These are phyloP conservation scores for Drosophila limbata DNA, from an alignment of 2,888 invertebrate genomes.

Conservation along the genomic window DNA sequence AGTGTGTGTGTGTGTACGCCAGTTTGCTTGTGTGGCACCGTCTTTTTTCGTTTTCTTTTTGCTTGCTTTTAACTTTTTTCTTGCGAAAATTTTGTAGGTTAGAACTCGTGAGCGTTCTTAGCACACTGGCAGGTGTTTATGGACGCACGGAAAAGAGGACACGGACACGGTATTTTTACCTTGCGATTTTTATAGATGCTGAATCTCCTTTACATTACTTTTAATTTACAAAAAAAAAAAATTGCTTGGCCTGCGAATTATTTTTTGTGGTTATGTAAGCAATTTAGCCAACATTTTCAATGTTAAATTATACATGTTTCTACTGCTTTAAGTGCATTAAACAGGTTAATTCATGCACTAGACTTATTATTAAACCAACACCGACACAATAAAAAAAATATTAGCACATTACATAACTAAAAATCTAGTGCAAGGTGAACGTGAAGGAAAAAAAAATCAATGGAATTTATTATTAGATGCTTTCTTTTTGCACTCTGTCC, in stretches of 20 bases:
- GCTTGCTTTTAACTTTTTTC: constrained; percentile 34
- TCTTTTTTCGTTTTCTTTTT: constrained; percentile 11
- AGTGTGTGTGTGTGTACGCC: constrained; percentile 7
- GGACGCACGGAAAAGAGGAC: constrained; percentile 31
- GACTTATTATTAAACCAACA: constrained; percentile 49
- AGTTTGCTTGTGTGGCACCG: constrained; percentile 61
- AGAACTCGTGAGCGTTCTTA: constrained; percentile 56
- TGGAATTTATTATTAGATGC: constrained; percentile 47
- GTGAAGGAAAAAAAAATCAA: constrained; percentile 77
- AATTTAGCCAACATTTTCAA: constrained; percentile 11
- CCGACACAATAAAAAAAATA: constrained; percentile 66
- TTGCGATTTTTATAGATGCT: constrained; percentile 45
- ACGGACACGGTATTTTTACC: constrained; percentile 37
- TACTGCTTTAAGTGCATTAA: neutral
- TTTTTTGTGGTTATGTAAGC: constrained; percentile 69
- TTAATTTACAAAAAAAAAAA: constrained; percentile 10
- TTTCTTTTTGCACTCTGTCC: constrained; percentile 51
- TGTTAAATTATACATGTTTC: constrained; percentile 10
- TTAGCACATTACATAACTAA: constrained; percentile 78
- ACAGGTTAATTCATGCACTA: constrained; percentile 30
- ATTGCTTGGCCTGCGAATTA: constrained; percentile 22
- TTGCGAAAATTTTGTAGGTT: constrained; percentile 57
- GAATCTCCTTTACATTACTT: neutral
- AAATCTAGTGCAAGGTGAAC: constrained; percentile 71
- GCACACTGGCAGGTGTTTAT: constrained; percentile 31